phyloP scores from a whole-genome alignment of 1,140 invertebrate species.

The Nymphalis io region DNA sequence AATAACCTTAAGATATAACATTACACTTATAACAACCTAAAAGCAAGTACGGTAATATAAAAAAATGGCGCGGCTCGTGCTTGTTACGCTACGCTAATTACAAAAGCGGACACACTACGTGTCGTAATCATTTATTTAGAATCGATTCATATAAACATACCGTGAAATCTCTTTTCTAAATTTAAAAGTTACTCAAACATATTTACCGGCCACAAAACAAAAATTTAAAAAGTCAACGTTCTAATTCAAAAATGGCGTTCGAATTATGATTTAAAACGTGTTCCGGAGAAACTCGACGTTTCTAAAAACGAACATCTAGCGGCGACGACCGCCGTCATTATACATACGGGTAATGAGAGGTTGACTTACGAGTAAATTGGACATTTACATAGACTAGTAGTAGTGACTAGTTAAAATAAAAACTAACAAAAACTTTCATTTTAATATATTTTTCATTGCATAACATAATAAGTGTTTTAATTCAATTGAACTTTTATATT shows the following conservation, averaged over 20 bases:
- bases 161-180: conserved; percentile 20
- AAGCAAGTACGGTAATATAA: conserved; percentile 27
- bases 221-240: conserved; percentile 75
- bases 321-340: conserved; percentile 66
- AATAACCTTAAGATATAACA: conserved; percentile 25
- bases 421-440: too few species aligned
- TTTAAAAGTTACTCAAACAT: conserved; percentile 29
- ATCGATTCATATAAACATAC: conserved; percentile 20
- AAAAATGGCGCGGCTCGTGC: conserved; percentile 20
- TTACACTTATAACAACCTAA: conserved; percentile 1
- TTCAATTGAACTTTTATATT: background rate
- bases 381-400: conserved; percentile 23
- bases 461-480: too few species aligned
- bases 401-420: too few species aligned
- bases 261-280: conserved; percentile 81
- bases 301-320: conserved; percentile 77
- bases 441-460: too few species aligned
- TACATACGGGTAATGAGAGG: conserved; percentile 76
- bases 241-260: conserved; percentile 77
- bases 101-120: conserved; percentile 27
- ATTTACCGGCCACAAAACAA: conserved; percentile 37
- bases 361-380: conserved; percentile 51
- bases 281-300: conserved; percentile 80
- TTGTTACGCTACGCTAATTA: conserved; percentile 34
- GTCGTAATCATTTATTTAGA: conserved; percentile 22